Base-by-base conservation (phyloP, 37 sponge, comb jelly and placozoan species). In the Bolinopsis microptera region DNA sequence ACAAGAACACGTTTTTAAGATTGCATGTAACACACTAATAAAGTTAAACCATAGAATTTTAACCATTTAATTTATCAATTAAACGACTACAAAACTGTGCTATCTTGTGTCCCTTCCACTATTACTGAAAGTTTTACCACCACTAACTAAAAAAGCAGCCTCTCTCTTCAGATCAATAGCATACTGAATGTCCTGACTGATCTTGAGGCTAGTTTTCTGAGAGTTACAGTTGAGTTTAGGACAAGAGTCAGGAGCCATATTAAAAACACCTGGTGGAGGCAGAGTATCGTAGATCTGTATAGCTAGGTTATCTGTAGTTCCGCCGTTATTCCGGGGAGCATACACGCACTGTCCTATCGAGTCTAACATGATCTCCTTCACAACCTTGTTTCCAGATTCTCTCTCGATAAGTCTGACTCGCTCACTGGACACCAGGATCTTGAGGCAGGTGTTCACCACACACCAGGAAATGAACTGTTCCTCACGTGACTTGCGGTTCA, bases 161-260 rank as follows among this genome's bases (percentile, higher is more conserved):
- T 80, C 37, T 35, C 30, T 24, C 38, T 30, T 31, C 35, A 80
- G 9, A 31, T 34, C 82, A 80, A 80, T 80, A 33, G 82, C 82
- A 80, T 80, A 80, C 22, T 80, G 82, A 35, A 80, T 80, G 38
- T 80, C 82, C 82, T 80, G 82, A 80, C 35, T 80, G 2, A 80
- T 80, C 37, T 80, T 80, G 36, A 80, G 36, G 23, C 32, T 30
- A 33, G 82, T 80, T 35, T 80, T 80, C 22, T 80, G 32, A 34
- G 36, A 32, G 37, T 35, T 80, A 34, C 82, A 80, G 32, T 31
- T 35, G 3, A 80, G 30, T 34, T 37, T 28, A 36, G 82, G 38
- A 35, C 35, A 34, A 37, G 38, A 35, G 30, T 36, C 21, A 0
- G 36, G 82, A 22, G 30, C 30, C 25, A 70, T 22, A 3, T 70